Percentiles rank a stretch among this genome's conserved stretches.
These are phyloP conservation scores for Caradrina clavipalpis DNA, from an alignment of 2,888 invertebrate genomes.

Conservation along the genomic window DNA sequence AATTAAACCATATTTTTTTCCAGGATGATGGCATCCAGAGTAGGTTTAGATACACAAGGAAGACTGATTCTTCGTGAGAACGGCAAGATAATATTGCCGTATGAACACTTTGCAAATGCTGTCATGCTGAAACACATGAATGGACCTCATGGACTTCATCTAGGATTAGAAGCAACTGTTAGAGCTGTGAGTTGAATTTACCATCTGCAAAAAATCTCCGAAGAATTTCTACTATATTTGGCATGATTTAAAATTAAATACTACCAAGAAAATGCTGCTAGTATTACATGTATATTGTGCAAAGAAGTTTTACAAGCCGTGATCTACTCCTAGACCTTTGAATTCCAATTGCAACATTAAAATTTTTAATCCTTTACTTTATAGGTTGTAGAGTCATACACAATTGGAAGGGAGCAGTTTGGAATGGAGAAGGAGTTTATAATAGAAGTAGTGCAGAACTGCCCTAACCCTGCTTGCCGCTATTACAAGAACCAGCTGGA, in stretches of 20 bases:
- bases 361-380: not conserved
- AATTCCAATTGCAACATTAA: too few relatives aligned
- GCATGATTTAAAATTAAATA: not conserved
- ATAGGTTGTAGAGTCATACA: constrained; percentile 95
- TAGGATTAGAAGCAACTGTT: constrained; percentile 96
- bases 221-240: not conserved
- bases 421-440: constrained; percentile 98
- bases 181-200: constrained; percentile 92
- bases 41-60: constrained; percentile 96
- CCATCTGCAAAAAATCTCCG: not conserved
- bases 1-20: constrained; percentile 60
- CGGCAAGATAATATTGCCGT: constrained; percentile 96
- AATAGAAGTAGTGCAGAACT: constrained; percentile 96
- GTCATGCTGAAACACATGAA: constrained; percentile 98
- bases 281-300: too few relatives aligned
- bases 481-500: constrained; percentile 96
- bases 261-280: not conserved
- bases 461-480: constrained; percentile 96
- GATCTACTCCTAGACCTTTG: too few relatives aligned
- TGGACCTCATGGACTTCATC: constrained; percentile 96
- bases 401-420: constrained; percentile 95
- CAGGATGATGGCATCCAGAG: constrained; percentile 96
- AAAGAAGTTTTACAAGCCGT: too few relatives aligned
- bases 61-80: constrained; percentile 95
- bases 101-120: constrained; percentile 97